Evolutionary conservation across 2,797 vertebrate genomes (phyloP).

Genomic region (Dendrocincla fuliginosa): DNA sequence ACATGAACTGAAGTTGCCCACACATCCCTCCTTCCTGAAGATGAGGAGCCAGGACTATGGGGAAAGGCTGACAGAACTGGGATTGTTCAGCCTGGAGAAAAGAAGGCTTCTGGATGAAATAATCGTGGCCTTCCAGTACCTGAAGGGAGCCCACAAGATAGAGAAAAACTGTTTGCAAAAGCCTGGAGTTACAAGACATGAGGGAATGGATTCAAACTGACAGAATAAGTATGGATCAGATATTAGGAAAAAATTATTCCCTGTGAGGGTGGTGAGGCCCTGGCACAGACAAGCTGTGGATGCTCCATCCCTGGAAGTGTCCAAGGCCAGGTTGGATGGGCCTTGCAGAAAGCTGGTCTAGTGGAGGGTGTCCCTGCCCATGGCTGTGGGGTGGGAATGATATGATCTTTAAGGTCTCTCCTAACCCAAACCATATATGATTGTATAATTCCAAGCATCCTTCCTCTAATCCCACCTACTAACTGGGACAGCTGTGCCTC

Average conservation of each 20-base stretch:
- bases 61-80: background rate
- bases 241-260: background rate
- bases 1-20: background rate
- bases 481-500: accelerated
- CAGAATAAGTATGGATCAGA: too few species aligned
- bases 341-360: background rate
- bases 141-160: background rate
- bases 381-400: background rate
- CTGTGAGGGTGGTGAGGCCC: background rate
- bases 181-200: too few species aligned
- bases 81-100: background rate
- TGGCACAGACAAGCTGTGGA: background rate
- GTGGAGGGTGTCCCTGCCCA: too few species aligned
- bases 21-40: background rate
- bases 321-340: background rate
- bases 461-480: background rate
- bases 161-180: background rate
- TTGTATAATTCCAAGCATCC: background rate
- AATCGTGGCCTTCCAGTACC: background rate
- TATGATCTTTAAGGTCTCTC: background rate
- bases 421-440: background rate
- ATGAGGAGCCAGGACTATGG: background rate
- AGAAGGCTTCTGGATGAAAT: background rate
- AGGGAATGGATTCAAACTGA: background rate
- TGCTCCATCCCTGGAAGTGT: background rate